Percentiles rank a stretch among this genome's conserved stretches.
Evolutionary conservation across 2,113 vertebrate genomes (phyloP).

Genomic region (Ochotona princeps): DNA sequence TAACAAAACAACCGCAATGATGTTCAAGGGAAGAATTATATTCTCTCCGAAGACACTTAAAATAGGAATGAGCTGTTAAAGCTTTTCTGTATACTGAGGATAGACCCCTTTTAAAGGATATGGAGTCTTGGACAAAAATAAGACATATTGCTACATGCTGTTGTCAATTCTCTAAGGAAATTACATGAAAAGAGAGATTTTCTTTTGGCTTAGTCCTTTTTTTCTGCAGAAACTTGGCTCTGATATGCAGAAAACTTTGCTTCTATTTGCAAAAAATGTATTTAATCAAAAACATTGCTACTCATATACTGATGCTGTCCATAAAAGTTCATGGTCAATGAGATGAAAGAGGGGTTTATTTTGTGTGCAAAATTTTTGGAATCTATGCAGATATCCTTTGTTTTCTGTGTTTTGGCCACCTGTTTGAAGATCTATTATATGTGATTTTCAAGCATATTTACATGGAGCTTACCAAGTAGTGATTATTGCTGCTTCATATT

Average conservation of each 20-base stretch:
- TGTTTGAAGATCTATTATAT: too few relatives aligned
- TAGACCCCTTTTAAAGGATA: constrained; percentile 51
- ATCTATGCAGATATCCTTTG: too few relatives aligned
- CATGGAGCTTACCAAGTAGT: background rate
- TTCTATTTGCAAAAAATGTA: background rate
- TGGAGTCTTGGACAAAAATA: constrained; percentile 58
- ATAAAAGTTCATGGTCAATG: too few relatives aligned
- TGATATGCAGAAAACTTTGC: background rate
- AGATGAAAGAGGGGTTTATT: too few relatives aligned
- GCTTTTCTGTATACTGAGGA: constrained; percentile 7
- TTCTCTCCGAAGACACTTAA: constrained; percentile 52
- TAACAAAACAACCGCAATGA: constrained; percentile 39
- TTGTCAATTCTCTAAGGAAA: constrained; percentile 69
- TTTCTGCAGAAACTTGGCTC: constrained; percentile 41
- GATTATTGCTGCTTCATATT: constrained; percentile 64
- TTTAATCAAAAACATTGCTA: constrained; percentile 63
- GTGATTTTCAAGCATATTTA: background rate
- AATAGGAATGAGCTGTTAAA: constrained; percentile 31
- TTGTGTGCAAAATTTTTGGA: too few relatives aligned
- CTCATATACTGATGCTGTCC: constrained; percentile 38
- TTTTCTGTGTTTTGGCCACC: too few relatives aligned
- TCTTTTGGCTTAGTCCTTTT: constrained; percentile 16
- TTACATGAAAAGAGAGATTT: constrained; percentile 39
- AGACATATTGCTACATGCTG: constrained; percentile 36
- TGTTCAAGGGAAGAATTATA: constrained; percentile 14